A percentile compares a stretch with the other conserved stretches of the same genome.
phyloP scores from a whole-genome alignment of 2,113 vertebrate genomes.

The Tretioscincus oriximinensis region DNA sequence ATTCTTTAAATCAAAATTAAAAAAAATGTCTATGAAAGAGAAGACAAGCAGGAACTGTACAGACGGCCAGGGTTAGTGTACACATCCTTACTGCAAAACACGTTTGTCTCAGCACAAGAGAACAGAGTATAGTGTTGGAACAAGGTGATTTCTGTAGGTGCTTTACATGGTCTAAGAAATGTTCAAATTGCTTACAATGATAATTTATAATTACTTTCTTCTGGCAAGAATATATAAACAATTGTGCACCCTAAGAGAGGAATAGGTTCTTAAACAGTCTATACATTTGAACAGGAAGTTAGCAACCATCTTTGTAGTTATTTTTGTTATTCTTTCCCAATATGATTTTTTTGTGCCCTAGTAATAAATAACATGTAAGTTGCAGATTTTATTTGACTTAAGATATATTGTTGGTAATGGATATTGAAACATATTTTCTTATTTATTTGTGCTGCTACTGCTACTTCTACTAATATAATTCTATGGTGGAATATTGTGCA shows the following conservation, averaged over 20 bases:
- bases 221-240: not conserved
- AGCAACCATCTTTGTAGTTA: too few relatives aligned
- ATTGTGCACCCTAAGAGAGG: not conserved
- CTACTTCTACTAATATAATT: too few relatives aligned
- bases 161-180: not conserved
- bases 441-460: too few relatives aligned
- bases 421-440: too few relatives aligned
- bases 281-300: not conserved
- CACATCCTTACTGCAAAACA: conserved; percentile 15
- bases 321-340: too few relatives aligned
- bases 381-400: too few relatives aligned
- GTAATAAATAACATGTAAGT: too few relatives aligned
- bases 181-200: conserved; percentile 3
- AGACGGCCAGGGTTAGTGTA: conserved; percentile 3
- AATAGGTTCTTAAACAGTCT: not conserved
- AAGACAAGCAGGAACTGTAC: conserved; percentile 13
- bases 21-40: conserved; percentile 10
- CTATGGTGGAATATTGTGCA: too few relatives aligned
- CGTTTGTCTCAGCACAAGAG: conserved; percentile 17
- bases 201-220: not conserved
- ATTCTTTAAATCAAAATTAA: not conserved
- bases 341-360: too few relatives aligned
- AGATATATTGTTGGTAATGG: too few relatives aligned
- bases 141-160: not conserved
- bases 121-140: conserved; percentile 10